These are phyloP conservation scores for Dryomyza anilis DNA, from an alignment of 2,888 invertebrate species.

Conservation along the genomic window DNA sequence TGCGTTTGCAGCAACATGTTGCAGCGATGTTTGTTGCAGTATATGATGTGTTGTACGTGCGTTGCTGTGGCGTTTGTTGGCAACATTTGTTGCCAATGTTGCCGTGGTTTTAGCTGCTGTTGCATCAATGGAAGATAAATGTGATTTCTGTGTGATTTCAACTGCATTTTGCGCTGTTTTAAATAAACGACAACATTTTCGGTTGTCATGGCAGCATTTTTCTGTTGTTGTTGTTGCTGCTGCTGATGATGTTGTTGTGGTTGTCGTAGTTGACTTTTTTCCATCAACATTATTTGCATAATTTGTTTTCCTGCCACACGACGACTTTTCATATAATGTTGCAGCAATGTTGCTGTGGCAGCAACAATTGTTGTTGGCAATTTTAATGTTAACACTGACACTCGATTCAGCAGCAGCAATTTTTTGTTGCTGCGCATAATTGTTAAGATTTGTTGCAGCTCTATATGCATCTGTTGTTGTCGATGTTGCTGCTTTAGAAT, in stretches of 20 bases:
- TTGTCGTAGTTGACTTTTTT: slow-evolving; percentile 14
- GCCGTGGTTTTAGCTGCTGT: slow-evolving; percentile 16
- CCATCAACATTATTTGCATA: too few species aligned
- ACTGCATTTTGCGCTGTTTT: slow-evolving; percentile 34
- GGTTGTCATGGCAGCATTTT: slow-evolving; percentile 26
- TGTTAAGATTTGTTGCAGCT: too few species aligned
- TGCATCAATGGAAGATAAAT: slow-evolving; percentile 51
- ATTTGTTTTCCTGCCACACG: too few species aligned
- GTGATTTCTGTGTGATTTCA: slow-evolving; percentile 44
- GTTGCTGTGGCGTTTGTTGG: too few species aligned
- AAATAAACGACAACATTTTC: background rate
- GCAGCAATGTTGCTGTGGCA: too few species aligned
- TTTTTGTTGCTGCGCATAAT: background rate
- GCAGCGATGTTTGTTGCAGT: too few species aligned
- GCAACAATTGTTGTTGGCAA: slow-evolving; percentile 19
- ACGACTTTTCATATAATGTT: too few species aligned
- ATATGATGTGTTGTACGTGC: too few species aligned
- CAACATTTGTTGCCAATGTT: background rate
- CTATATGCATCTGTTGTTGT: slow-evolving; percentile 7
- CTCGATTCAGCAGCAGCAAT: background rate
- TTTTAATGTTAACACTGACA: slow-evolving; percentile 38
- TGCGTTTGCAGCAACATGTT: slow-evolving; percentile 24
- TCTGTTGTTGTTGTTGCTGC: background rate
- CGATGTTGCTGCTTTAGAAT: background rate
- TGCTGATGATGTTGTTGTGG: background rate